phyloP scores from a whole-genome alignment of 2,797 vertebrate genomes.

The Galago senegalensis region DNA sequence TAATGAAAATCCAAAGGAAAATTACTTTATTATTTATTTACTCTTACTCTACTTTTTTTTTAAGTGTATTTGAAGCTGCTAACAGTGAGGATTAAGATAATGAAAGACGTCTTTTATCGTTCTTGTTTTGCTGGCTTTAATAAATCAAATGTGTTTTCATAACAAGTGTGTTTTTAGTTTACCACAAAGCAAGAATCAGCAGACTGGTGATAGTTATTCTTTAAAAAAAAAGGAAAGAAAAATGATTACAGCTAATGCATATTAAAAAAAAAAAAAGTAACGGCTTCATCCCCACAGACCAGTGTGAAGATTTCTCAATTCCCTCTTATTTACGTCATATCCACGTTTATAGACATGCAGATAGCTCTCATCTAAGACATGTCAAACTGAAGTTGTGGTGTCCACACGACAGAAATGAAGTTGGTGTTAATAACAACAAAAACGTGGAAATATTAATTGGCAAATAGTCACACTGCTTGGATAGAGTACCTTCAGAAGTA shows the following conservation, averaged over 20 bases:
- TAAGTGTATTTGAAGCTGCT: slow-evolving; percentile 47
- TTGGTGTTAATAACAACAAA: neutral
- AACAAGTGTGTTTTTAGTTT: slow-evolving; percentile 62
- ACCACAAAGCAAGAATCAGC: slow-evolving; percentile 45
- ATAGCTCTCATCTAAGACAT: neutral
- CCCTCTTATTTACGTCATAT: neutral
- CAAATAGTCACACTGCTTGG: neutral
- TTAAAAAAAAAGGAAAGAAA: slow-evolving; percentile 43
- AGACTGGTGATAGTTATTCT: slow-evolving; percentile 55
- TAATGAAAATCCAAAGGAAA: slow-evolving; percentile 76
- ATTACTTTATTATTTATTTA: slow-evolving; percentile 74
- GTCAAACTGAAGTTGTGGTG: neutral
- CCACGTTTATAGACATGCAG: neutral
- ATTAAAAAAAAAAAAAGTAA: neutral
- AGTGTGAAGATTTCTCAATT: neutral
- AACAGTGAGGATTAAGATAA: slow-evolving; percentile 68
- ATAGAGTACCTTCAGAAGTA: neutral
- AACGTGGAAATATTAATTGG: neutral
- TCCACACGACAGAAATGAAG: neutral
- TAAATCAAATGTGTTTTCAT: slow-evolving; percentile 62
- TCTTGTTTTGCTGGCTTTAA: slow-evolving; percentile 45
- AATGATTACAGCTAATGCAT: neutral
- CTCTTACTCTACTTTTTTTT: neutral
- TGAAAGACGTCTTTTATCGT: slow-evolving; percentile 72
- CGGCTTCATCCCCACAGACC: neutral